Evolutionary conservation across 2,113 vertebrate genomes (phyloP).

Genomic region (Tiliqua scincoides): DNA sequence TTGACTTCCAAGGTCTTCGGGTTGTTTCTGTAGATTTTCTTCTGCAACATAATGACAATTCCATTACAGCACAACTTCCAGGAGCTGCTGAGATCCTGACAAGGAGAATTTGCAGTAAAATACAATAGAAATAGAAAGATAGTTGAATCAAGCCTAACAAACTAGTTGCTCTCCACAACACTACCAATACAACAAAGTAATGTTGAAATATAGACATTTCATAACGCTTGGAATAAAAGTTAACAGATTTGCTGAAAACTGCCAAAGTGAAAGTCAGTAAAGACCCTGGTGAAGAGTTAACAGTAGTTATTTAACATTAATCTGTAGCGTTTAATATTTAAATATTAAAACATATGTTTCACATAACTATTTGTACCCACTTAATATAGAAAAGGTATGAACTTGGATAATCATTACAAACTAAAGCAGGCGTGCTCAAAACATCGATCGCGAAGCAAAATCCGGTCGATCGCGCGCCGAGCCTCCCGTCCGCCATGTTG

Average conservation of each 20-base stretch:
- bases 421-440: too few species aligned
- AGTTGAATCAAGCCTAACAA: not conserved
- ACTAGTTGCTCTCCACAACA: not conserved
- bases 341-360: too few species aligned
- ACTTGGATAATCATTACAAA: too few species aligned
- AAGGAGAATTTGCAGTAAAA: not conserved
- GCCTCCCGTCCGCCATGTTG: too few species aligned
- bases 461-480: too few species aligned
- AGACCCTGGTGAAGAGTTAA: not conserved
- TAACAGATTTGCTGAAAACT: not conserved
- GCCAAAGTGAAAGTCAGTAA: not conserved
- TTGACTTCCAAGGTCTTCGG: constrained; percentile 89
- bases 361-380: too few species aligned
- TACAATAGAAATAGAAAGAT: not conserved
- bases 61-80: constrained; percentile 22
- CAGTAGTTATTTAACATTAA: not conserved
- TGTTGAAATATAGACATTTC: not conserved
- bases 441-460: too few species aligned
- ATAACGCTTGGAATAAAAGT: not conserved
- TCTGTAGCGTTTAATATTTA: not conserved
- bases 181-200: not conserved
- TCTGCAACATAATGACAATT: constrained; percentile 79
- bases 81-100: constrained; percentile 13
- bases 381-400: too few species aligned
- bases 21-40: constrained; percentile 87